phyloP scores from a whole-genome alignment of 2,888 invertebrate species.

The Ctenicera cuprea region DNA sequence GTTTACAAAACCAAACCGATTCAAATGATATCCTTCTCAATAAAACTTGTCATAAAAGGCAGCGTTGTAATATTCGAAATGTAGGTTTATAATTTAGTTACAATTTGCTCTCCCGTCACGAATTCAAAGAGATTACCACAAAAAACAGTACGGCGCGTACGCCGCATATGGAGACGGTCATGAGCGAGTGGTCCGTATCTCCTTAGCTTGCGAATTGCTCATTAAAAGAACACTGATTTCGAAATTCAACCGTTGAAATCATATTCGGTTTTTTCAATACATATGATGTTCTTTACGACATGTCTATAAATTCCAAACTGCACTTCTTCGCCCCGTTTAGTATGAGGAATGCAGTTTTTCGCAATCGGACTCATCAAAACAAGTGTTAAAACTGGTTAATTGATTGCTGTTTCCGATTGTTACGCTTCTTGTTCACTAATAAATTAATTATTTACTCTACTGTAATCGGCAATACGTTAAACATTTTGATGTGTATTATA shows the following conservation, averaged over 20 bases:
- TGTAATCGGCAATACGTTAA: constrained; percentile 2
- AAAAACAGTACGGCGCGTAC: constrained; percentile 52
- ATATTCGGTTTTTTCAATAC: constrained; percentile 47
- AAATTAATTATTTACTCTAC: constrained; percentile 43
- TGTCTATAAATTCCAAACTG: constrained; percentile 56
- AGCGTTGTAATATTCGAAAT: constrained; percentile 55
- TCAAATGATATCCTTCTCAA: constrained; percentile 56
- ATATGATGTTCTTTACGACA: constrained; percentile 52
- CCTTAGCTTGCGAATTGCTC: constrained; percentile 66
- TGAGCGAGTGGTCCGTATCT: constrained; percentile 32
- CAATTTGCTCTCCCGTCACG: constrained; percentile 59
- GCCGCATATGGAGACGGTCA: constrained; percentile 50
- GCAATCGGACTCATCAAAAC: constrained; percentile 37
- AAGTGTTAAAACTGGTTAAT: constrained; percentile 49
- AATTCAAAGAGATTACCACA: constrained; percentile 58
- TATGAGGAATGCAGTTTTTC: constrained; percentile 47
- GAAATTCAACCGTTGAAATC: constrained; percentile 50
- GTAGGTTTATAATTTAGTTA: constrained; percentile 57
- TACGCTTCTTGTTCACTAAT: constrained; percentile 33
- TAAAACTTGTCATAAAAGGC: constrained; percentile 54
- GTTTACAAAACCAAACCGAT: constrained; percentile 42
- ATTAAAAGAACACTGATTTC: constrained; percentile 61
- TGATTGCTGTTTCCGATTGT: constrained; percentile 43
- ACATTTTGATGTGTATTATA: constrained; percentile 23
- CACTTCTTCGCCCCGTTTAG: constrained; percentile 53